Evolutionary conservation across 1,140 invertebrate genomes (phyloP).

Genomic region (Melipona quadrifasciata): DNA sequence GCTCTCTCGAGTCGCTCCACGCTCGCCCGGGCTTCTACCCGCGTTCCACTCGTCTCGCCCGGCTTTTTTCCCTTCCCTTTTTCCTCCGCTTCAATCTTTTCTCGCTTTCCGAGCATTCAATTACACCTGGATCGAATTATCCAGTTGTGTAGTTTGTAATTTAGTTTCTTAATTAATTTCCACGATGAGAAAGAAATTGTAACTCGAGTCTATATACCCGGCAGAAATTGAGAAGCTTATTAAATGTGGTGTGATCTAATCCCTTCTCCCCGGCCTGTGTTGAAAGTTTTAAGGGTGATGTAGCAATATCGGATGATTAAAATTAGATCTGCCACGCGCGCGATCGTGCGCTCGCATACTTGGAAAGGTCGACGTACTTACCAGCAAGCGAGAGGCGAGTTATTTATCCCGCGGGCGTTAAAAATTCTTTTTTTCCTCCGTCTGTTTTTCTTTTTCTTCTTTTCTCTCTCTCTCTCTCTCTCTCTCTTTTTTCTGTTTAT

Average conservation of each 20-base stretch:
- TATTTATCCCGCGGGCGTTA: neutral
- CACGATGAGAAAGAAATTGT: slow-evolving; percentile 13
- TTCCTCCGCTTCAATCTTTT: neutral
- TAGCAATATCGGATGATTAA: slow-evolving; percentile 52
- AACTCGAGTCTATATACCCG: neutral
- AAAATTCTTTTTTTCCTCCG: neutral
- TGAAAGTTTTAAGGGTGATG: slow-evolving; percentile 48
- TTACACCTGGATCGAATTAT: neutral
- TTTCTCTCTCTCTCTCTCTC: too few relatives aligned
- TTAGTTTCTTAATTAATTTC: slow-evolving; percentile 32
- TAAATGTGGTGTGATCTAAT: slow-evolving; percentile 53
- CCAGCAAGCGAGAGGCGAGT: neutral
- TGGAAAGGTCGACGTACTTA: slow-evolving; percentile 9
- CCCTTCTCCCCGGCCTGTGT: neutral
- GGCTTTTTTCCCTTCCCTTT: neutral
- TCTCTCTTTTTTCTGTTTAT: too few relatives aligned
- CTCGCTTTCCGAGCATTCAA: neutral
- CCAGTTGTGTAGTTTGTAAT: slow-evolving; percentile 5
- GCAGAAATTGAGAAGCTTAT: slow-evolving; percentile 53
- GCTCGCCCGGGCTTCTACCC: too few relatives aligned
- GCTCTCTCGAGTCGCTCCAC: too few relatives aligned
- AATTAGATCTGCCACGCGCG: slow-evolving; percentile 36
- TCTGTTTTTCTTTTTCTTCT: neutral
- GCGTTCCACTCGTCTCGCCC: neutral
- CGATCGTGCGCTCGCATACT: neutral